These are phyloP conservation scores for Colletes latitarsis DNA, from an alignment of 1,140 invertebrate species.

Conservation along the genomic window DNA sequence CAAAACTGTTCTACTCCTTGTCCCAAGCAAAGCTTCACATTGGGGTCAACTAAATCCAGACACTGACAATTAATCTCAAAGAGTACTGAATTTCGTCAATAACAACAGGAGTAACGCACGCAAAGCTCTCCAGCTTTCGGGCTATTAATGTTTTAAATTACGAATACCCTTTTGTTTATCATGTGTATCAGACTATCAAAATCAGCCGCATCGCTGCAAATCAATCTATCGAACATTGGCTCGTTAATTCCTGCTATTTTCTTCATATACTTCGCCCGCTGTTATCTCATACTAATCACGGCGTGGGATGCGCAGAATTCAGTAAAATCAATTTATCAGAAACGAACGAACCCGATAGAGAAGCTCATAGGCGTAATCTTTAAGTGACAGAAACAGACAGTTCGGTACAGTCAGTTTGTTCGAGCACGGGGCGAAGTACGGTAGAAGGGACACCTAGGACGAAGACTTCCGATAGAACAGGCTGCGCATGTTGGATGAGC, in stretches of 20 bases:
- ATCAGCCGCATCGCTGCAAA: slow-evolving; percentile 6
- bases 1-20: slow-evolving; percentile 12
- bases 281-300: slow-evolving; percentile 65
- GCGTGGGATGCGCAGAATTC: slow-evolving; percentile 35
- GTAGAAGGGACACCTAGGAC: slow-evolving; percentile 71
- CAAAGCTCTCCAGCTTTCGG: slow-evolving; percentile 17
- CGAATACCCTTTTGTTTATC: background rate
- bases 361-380: slow-evolving; percentile 73
- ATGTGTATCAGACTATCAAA: background rate
- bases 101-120: slow-evolving; percentile 21
- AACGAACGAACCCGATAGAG: slow-evolving; percentile 3
- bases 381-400: slow-evolving; percentile 72
- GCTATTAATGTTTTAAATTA: slow-evolving; percentile 18
- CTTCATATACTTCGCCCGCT: slow-evolving; percentile 38
- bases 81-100: slow-evolving; percentile 28
- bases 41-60: slow-evolving; percentile 23
- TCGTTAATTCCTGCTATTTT: slow-evolving; percentile 20
- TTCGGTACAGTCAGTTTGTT: slow-evolving; percentile 70
- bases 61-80: slow-evolving; percentile 17
- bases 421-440: slow-evolving; percentile 68
- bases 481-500: slow-evolving; percentile 75
- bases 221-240: background rate
- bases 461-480: slow-evolving; percentile 72
- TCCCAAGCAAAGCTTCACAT: slow-evolving; percentile 21
- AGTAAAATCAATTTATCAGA: slow-evolving; percentile 28